Conservation (phyloP, 1,140 invertebrate species). For the Bombus difficillimus region DNA sequence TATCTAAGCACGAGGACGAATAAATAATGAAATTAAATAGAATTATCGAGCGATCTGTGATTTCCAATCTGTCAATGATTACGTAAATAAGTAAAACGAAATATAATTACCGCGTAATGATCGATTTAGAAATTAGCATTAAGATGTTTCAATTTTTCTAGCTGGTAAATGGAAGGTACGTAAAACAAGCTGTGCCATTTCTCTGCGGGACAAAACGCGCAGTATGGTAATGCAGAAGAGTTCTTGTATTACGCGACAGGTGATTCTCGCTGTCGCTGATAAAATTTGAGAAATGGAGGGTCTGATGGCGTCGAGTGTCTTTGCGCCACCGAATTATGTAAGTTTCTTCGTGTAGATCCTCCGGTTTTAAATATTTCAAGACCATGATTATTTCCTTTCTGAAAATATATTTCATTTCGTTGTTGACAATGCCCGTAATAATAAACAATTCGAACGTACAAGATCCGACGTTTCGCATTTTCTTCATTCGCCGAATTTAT, state of each 20-base stretch:
- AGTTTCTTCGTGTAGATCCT: neutral
- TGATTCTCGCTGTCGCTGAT: neutral
- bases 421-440: neutral
- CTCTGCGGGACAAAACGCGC: neutral
- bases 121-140: neutral
- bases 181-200: neutral
- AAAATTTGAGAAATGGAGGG: constrained; percentile 30
- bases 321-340: neutral
- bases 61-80: neutral
- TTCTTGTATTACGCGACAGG: neutral
- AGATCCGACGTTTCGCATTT: neutral
- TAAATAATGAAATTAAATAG: too few relatives aligned
- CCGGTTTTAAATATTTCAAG: too few relatives aligned
- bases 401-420: neutral
- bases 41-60: too few relatives aligned
- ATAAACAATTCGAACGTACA: neutral
- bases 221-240: neutral
- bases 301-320: neutral
- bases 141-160: neutral
- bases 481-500: too few relatives aligned
- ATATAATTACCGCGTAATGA: neutral
- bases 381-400: neutral
- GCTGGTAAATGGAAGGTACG: neutral
- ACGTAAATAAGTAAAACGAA: neutral
- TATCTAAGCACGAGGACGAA: too few relatives aligned